Conservation (phyloP, 2,888 invertebrate genomes). For the Gnatocerus cornutus region DNA sequence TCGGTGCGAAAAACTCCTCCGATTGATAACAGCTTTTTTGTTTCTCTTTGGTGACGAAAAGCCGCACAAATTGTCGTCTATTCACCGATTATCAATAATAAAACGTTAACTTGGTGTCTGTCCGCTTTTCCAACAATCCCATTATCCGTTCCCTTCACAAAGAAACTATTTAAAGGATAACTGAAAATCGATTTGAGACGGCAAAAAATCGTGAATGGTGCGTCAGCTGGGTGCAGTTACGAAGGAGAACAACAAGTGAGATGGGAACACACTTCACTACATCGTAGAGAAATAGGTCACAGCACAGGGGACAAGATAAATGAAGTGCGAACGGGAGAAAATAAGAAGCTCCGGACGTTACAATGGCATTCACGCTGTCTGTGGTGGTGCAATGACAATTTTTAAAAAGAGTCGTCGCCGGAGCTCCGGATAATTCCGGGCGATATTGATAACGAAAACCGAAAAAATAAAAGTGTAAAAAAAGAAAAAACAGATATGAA, state of each 20-base stretch:
- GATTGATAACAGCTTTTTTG: background rate
- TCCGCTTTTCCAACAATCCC: conserved; percentile 30
- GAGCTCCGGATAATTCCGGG: background rate
- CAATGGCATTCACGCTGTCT: conserved; percentile 49
- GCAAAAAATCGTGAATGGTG: conserved; percentile 44
- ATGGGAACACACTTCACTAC: conserved; percentile 46
- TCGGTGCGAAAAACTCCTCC: conserved; percentile 19
- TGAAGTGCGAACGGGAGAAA: conserved; percentile 60
- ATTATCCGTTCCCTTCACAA: conserved; percentile 50
- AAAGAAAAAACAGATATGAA: too few relatives aligned
- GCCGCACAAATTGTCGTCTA: conserved; percentile 29
- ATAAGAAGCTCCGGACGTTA: conserved; percentile 56
- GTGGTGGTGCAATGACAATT: conserved; percentile 17
- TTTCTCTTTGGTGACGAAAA: background rate
- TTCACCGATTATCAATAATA: conserved; percentile 39
- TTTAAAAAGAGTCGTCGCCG: conserved; percentile 18
- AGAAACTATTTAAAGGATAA: conserved; percentile 58
- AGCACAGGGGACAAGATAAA: conserved; percentile 59
- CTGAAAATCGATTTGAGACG: conserved; percentile 55
- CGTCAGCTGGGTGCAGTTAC: conserved; percentile 50
- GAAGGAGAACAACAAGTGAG: conserved; percentile 53
- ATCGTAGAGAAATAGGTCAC: conserved; percentile 56
- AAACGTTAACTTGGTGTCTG: conserved; percentile 38
- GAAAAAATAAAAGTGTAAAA: too few relatives aligned
- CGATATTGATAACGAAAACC: too few relatives aligned